Base-by-base conservation (phyloP, 2,113 vertebrate species). In the Hirundichthys speculiger region DNA sequence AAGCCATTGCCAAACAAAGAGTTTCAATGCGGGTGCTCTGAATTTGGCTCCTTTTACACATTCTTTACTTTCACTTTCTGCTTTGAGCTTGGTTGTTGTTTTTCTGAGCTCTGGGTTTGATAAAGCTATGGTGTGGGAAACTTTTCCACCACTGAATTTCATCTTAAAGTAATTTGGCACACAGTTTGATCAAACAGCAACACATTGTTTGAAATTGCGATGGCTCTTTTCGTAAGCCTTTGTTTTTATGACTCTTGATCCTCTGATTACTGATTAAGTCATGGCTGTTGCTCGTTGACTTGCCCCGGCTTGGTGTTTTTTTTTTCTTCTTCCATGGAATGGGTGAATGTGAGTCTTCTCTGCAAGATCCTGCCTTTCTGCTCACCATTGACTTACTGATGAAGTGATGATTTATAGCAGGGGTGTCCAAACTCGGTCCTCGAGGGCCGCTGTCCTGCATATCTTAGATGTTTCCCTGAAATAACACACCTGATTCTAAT, bases 11-110 rank as follows among this genome's bases (percentile, higher is more conserved):
- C 27, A 70, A 60, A 67, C 12, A 3, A 25, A 24, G 41, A 62
- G 24, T 42, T 70, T 73, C 40, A 47, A n/a, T 59, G 43, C 14
- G 34, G 49, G 39, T 2, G 12, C 38, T 69, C 30, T 49, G 45
- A 42, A 16, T 21, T 42, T 51, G 45, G 59, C 60, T 27, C 13
- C 42, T 12, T 43, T 18, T 27, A 47, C 65, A 21, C 53, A 52
- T 77, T 64, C 38, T 68, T 74, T 34, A 59, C 57, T 77, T 71
- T 61, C 20, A 42, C 18, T 81, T 81, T 70, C 22, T 69, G 9
- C 21, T 8, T 3, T 2, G 13, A 54, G 38, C 24, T 50, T 57
- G 22, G 5, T 15, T 4, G 42, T 46, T 27, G 25, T 27, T 34
- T 34, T 9, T 34, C 9, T 3, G 30, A 34, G 9, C 30, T 3